These are phyloP conservation scores for Neodiprion pinetum DNA, from an alignment of 1,140 invertebrate species.

Conservation along the genomic window DNA sequence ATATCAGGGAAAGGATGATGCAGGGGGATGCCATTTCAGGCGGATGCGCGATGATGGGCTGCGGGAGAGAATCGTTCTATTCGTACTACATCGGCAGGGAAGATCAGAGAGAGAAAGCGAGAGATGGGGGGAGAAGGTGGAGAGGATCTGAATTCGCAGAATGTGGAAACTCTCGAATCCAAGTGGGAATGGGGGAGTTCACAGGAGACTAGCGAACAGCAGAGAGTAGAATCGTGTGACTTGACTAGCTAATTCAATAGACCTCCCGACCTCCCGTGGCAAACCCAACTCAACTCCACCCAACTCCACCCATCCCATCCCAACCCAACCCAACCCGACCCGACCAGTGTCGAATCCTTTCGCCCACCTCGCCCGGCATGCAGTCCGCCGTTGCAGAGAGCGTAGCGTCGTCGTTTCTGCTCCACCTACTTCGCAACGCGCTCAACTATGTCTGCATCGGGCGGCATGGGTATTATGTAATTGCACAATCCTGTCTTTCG, in stretches of 20 bases:
- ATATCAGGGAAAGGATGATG: background rate
- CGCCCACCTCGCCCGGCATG: background rate
- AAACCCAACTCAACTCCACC: background rate
- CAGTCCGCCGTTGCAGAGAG: background rate
- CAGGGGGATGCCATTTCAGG: background rate
- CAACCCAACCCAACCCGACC: background rate
- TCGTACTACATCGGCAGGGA: background rate
- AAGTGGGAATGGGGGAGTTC: conserved; percentile 9
- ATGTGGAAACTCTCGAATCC: conserved; percentile 13
- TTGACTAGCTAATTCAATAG: conserved; percentile 16
- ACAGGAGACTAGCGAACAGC: background rate
- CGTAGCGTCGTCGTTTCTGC: background rate
- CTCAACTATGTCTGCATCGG: background rate
- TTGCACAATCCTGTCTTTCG: background rate
- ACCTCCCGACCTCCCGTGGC: background rate
- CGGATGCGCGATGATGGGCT: background rate
- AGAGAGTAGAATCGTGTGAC: conserved; percentile 8
- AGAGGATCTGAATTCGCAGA: conserved; percentile 8
- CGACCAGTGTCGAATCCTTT: background rate
- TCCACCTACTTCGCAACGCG: conserved; percentile 1
- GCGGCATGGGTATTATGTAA: background rate
- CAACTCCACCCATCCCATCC: background rate
- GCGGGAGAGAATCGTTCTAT: background rate
- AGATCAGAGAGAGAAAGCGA: background rate
- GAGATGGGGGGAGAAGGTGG: background rate